Base-by-base conservation (phyloP, 1,140 invertebrate genomes). In the Panagrolaimus sp. region DNA sequence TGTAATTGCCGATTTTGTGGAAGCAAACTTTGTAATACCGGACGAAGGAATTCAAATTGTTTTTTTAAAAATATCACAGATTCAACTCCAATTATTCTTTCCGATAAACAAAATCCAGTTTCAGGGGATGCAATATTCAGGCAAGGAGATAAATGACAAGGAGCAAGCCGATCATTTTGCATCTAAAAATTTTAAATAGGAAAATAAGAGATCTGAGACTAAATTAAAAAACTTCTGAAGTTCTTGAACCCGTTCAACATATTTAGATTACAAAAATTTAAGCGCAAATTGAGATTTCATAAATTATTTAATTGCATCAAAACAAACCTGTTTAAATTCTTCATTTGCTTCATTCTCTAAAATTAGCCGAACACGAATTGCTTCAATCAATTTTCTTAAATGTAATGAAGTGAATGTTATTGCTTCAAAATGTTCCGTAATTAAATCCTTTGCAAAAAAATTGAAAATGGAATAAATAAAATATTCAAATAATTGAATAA, bases 401-500 rank as follows among this genome's bases (percentile, higher is more conserved):
- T 65, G 9, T 52, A 43, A 17, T 63, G 70, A 65, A 55, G 17
- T 63, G 55, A 48, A 72, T 55, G 38, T 71, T 28, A 67, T 21
- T 58, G 65, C 9, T 12, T 43, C 62, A 67, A 77, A 66, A 67
- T 24, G 70, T 62, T 45, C 71, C 83, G 87, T 87, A 83, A 90
- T 89, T 64, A 89, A 84, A 84, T 91, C 90, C 17, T 87, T 86
- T 15, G 90, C 89, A 83, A 96, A 96, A 77, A 95, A 93, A n/a
- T 88, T 86, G 84, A 92, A 90, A 0, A 96, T 83, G 81, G 91
- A 88, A 83, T 91, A 94, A 55, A 94, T 89, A 84, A 96, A 98
- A 81, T 93, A 93, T 78, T 98, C 94, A 84, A 95, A 94, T 62
- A 98, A 86, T 78, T 98, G 91, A 76, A 91, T 90, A 88, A 97